phyloP scores from a whole-genome alignment of 2,113 vertebrate species.

The Butastur rufipennis region DNA sequence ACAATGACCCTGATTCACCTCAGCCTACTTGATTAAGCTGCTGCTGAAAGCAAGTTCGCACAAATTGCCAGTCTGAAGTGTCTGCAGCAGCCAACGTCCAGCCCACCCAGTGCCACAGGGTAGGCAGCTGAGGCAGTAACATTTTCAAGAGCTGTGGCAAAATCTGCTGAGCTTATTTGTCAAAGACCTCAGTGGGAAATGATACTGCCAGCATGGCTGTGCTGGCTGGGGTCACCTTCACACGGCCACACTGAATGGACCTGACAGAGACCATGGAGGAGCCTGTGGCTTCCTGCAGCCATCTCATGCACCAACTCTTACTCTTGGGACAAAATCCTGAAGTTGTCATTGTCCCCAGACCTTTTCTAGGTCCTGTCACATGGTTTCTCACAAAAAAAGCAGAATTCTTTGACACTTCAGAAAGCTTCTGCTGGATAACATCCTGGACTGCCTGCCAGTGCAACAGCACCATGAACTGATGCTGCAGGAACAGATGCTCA shows the following conservation, averaged over 20 bases:
- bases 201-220: neutral
- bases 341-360: neutral
- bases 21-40: neutral
- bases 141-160: neutral
- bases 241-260: rapidly evolving
- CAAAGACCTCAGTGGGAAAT: neutral
- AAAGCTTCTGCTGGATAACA: neutral
- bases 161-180: neutral
- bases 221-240: neutral
- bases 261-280: neutral
- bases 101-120: neutral
- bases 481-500: neutral
- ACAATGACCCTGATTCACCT: neutral
- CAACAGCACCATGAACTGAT: neutral
- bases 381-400: neutral
- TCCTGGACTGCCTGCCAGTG: neutral
- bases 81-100: neutral
- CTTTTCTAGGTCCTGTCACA: neutral
- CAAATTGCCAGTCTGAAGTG: neutral
- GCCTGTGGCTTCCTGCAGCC: neutral
- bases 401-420: neutral
- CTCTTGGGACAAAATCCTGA: neutral
- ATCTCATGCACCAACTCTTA: no score
- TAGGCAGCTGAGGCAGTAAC: neutral
- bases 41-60: neutral